phyloP scores from a whole-genome alignment of 2,113 vertebrate genomes.

The Rissa tridactyla region DNA sequence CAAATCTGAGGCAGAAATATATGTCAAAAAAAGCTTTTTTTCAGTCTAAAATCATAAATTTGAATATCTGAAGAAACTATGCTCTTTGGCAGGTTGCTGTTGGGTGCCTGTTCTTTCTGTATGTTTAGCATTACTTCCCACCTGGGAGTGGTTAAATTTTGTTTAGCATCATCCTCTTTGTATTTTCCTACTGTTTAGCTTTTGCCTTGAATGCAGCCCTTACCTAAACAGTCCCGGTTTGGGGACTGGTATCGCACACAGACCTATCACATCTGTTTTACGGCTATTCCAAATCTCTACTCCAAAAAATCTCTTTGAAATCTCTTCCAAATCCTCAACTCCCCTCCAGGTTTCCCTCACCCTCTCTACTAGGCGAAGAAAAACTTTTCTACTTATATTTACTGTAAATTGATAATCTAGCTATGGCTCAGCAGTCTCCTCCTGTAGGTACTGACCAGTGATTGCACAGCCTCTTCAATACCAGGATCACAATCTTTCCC shows the following conservation, averaged over 20 bases:
- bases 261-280: neutral
- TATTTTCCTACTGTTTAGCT: neutral
- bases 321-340: neutral
- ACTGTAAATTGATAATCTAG: neutral
- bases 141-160: neutral
- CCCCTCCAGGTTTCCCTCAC: neutral
- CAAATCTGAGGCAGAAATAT: neutral
- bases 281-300: neutral
- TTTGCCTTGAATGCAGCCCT: neutral
- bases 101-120: neutral
- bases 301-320: neutral
- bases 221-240: neutral
- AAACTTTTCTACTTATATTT: neutral
- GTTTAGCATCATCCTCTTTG: neutral
- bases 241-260: neutral
- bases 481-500: neutral
- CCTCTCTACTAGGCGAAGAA: neutral
- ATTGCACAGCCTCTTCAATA: neutral
- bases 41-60: neutral
- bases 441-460: neutral
- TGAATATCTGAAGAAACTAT: neutral
- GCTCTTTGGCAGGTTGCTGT: neutral
- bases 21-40: neutral
- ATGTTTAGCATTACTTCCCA: neutral
- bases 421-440: neutral